phyloP scores from a whole-genome alignment of 2,888 invertebrate species.

The Melinaea marsaeus region DNA sequence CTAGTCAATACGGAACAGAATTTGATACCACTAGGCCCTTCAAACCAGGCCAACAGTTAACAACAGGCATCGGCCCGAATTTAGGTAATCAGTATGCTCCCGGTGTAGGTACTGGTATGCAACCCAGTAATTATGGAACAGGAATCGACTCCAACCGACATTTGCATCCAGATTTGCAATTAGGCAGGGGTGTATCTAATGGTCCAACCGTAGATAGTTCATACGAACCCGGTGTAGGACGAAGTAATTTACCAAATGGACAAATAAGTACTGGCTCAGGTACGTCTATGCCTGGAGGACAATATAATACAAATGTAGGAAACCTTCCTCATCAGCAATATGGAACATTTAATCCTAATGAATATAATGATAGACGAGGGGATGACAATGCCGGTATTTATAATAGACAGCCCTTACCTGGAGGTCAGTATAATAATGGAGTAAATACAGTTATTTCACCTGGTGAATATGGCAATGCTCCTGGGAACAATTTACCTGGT shows the following conservation, averaged over 20 bases:
- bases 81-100: conserved; percentile 17
- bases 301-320: conserved; percentile 15
- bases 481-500: neutral
- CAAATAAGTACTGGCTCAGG: neutral
- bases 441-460: conserved; percentile 15
- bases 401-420: neutral
- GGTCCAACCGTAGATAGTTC: conserved; percentile 10
- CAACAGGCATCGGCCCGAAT: neutral
- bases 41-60: neutral
- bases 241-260: conserved; percentile 6
- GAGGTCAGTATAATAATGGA: conserved; percentile 26
- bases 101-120: conserved; percentile 11
- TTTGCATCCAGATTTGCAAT: neutral
- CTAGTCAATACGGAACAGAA: neutral
- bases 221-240: conserved; percentile 15
- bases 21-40: neutral
- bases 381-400: conserved; percentile 3
- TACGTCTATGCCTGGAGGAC: conserved; percentile 1
- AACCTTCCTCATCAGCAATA: neutral
- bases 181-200: neutral
- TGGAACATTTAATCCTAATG: neutral
- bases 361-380: conserved; percentile 15
- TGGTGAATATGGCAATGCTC: conserved; percentile 14
- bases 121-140: neutral
- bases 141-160: neutral